phyloP scores from a whole-genome alignment of 2,888 invertebrate species.

The Alsophila aescularia region DNA sequence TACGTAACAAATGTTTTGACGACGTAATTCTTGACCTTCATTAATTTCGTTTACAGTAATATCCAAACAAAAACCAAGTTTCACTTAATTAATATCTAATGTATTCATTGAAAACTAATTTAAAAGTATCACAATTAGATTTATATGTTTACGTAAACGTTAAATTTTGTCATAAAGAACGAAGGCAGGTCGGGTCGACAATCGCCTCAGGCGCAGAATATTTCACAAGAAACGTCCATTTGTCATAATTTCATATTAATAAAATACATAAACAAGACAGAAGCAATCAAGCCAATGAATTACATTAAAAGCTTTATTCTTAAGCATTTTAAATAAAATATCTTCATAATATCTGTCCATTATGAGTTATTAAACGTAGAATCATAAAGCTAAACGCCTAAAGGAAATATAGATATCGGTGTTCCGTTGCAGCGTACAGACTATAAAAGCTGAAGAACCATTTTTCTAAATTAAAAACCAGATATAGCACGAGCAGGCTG shows the following conservation, averaged over 20 bases:
- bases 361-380: slow-evolving; percentile 22
- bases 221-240: slow-evolving; percentile 21
- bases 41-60: slow-evolving; percentile 5
- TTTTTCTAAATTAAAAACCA: slow-evolving; percentile 77
- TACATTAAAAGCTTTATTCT: slow-evolving; percentile 33
- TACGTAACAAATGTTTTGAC: slow-evolving; percentile 28
- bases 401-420: slow-evolving; percentile 69
- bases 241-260: slow-evolving; percentile 25
- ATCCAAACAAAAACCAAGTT: slow-evolving; percentile 21
- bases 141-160: slow-evolving; percentile 43
- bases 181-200: slow-evolving; percentile 25
- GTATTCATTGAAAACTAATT: slow-evolving; percentile 59
- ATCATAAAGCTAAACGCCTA: slow-evolving; percentile 60
- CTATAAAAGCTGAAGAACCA: slow-evolving; percentile 61
- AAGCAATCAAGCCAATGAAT: slow-evolving; percentile 43
- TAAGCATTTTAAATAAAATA: slow-evolving; percentile 19
- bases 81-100: slow-evolving; percentile 40
- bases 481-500: slow-evolving; percentile 61
- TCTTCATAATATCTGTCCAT: slow-evolving; percentile 28
- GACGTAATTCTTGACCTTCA: slow-evolving; percentile 19
- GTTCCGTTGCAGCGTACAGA: slow-evolving; percentile 56
- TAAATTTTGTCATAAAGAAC: slow-evolving; percentile 34
- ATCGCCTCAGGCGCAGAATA: slow-evolving; percentile 29
- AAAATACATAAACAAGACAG: slow-evolving; percentile 40
- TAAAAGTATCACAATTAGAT: slow-evolving; percentile 65